Evolutionary conservation across 2,888 invertebrate species (phyloP).

Genomic region (Chrysodeixis includens): DNA sequence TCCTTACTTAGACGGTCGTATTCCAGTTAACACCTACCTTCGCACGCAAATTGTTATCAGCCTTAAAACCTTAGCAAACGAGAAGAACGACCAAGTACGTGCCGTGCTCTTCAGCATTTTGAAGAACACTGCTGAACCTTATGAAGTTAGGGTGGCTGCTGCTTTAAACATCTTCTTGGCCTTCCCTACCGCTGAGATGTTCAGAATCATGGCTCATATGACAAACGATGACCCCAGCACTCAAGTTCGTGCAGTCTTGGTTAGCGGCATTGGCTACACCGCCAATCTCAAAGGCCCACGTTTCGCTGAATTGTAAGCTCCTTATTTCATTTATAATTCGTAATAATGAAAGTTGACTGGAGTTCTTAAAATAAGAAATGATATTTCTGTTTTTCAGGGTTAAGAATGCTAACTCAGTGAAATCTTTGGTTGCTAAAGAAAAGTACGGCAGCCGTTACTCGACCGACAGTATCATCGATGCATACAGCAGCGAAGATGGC

Average conservation of each 20-base stretch:
- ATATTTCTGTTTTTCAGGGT: constrained; percentile 67
- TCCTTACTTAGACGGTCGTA: constrained; percentile 91
- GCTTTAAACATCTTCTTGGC: constrained; percentile 89
- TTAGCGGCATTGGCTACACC: constrained; percentile 89
- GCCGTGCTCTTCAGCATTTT: constrained; percentile 91
- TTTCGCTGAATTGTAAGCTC: constrained; percentile 84
- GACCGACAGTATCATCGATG: constrained; percentile 76
- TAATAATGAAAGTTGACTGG: neutral
- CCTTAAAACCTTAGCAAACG: constrained; percentile 84
- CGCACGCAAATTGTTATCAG: constrained; percentile 90
- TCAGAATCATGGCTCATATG: constrained; percentile 91
- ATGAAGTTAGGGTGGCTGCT: constrained; percentile 91
- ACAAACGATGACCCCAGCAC: constrained; percentile 90
- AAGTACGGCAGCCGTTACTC: constrained; percentile 87
- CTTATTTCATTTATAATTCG: constrained; percentile 25
- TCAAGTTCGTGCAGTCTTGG: constrained; percentile 91
- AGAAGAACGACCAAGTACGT: constrained; percentile 86
- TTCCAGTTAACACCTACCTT: constrained; percentile 88
- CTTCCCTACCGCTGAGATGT: constrained; percentile 89
- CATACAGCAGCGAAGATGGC: constrained; percentile 69
- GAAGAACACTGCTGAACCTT: constrained; percentile 90
- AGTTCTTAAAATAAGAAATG: too few relatives aligned
- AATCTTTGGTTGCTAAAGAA: constrained; percentile 80
- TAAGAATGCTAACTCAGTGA: constrained; percentile 81
- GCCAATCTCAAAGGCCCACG: constrained; percentile 82